These are phyloP conservation scores for Dromococcyx pavoninus DNA, from an alignment of 2,797 vertebrate genomes.

Conservation along the genomic window DNA sequence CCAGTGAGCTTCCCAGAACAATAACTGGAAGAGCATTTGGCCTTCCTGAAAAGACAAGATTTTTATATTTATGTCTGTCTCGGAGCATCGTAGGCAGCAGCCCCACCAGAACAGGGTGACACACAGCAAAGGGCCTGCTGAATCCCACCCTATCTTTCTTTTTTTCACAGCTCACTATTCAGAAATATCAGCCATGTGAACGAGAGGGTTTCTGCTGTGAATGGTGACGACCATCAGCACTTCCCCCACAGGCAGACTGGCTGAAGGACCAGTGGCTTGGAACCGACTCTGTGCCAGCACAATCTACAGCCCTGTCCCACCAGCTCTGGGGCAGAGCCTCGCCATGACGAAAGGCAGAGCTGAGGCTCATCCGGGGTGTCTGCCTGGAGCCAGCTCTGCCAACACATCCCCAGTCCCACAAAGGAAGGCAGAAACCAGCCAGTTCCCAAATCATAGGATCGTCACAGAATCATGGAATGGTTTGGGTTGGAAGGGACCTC, in stretches of 20 bases:
- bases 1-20: slow-evolving; percentile 72
- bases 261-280: background rate
- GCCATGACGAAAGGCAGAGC: rapidly evolving
- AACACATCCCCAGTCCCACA: background rate
- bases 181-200: rapidly evolving
- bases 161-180: background rate
- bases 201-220: background rate
- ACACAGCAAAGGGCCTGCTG: slow-evolving; percentile 49
- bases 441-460: background rate
- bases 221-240: background rate
- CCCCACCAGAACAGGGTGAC: slow-evolving; percentile 28
- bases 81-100: background rate
- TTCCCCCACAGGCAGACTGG: background rate
- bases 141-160: background rate
- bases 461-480: too few relatives aligned
- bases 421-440: background rate
- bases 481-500: too few relatives aligned
- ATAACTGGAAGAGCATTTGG: slow-evolving; percentile 58
- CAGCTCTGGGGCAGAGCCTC: background rate
- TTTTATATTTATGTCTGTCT: slow-evolving; percentile 54
- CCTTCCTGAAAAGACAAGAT: slow-evolving; percentile 46
- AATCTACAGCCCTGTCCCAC: background rate
- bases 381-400: background rate
- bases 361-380: background rate
- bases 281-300: background rate